A percentile compares a stretch with the other conserved stretches of the same genome.
Conservation (phyloP, 2,888 invertebrate genomes). For the Trissolcus brochymenae region DNA sequence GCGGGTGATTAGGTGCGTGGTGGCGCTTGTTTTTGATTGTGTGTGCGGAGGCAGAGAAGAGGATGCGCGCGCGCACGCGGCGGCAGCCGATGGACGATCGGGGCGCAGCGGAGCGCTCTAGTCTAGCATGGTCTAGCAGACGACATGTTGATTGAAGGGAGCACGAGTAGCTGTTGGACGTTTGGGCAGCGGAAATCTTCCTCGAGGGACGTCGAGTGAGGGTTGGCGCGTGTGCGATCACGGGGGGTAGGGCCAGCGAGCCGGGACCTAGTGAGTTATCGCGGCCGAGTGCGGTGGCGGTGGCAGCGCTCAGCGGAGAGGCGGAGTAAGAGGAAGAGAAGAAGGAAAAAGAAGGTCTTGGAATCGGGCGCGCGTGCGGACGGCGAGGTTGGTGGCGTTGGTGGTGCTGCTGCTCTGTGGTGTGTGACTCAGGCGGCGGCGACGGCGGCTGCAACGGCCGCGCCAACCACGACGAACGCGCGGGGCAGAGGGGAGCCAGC, state of each 20-base stretch:
- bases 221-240: constrained; percentile 23
- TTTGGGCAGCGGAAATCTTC: constrained; percentile 70
- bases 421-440: not conserved
- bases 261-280: not conserved
- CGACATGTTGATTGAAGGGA: constrained; percentile 77
- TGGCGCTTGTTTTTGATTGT: constrained; percentile 4
- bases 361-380: constrained; percentile 1
- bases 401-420: not conserved
- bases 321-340: constrained; percentile 19
- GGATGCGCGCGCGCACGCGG: constrained; percentile 7
- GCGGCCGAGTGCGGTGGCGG: constrained; percentile 2
- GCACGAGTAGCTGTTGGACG: constrained; percentile 70
- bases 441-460: constrained; percentile 1
- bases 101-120: constrained; percentile 30
- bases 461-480: not conserved
- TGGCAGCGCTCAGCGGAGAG: not conserved
- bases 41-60: not conserved
- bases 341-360: constrained; percentile 14
- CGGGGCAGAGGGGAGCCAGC: constrained; percentile 23
- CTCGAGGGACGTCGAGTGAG: constrained; percentile 69
- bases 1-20: not conserved
- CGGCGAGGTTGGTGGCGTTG: constrained; percentile 4
- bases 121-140: constrained; percentile 76
- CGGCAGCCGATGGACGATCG: constrained; percentile 20
- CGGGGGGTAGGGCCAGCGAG: constrained; percentile 4